phyloP scores from a whole-genome alignment of 2,888 invertebrate genomes.

The Napeogenes sylphis region DNA sequence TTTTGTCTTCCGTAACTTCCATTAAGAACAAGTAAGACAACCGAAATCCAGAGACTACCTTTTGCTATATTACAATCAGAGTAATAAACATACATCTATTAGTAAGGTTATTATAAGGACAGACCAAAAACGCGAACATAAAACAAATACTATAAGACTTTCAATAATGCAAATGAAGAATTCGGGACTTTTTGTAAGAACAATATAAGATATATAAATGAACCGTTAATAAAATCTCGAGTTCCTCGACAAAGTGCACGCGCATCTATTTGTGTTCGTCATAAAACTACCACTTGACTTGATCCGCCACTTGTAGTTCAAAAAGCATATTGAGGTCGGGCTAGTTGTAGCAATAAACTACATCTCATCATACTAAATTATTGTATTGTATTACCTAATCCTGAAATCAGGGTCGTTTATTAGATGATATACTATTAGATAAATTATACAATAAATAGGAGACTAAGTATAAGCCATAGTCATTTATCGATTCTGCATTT shows the following conservation, averaged over 20 bases:
- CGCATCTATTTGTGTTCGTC: conserved; percentile 45
- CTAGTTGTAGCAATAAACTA: conserved; percentile 21
- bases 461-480: not conserved
- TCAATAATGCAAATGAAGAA: no score
- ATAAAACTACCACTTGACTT: conserved; percentile 43
- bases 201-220: conserved; percentile 20
- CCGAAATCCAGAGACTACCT: not conserved
- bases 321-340: conserved; percentile 39
- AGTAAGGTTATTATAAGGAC: no score
- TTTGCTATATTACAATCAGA: no score
- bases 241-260: conserved; percentile 34
- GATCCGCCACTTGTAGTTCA: conserved; percentile 41
- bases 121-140: no score
- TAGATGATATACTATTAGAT: conserved; percentile 6
- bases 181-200: no score
- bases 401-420: not conserved
- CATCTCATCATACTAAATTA: conserved; percentile 21
- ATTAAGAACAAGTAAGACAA: not conserved
- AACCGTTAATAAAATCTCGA: conserved; percentile 21
- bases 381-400: not conserved
- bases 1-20: conserved; percentile 12
- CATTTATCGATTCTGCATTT: not conserved
- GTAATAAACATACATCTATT: no score
- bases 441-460: conserved; percentile 14
- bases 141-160: no score